Evolutionary conservation across 2,797 vertebrate genomes (phyloP).

Genomic region (Girardinus metallicus): DNA sequence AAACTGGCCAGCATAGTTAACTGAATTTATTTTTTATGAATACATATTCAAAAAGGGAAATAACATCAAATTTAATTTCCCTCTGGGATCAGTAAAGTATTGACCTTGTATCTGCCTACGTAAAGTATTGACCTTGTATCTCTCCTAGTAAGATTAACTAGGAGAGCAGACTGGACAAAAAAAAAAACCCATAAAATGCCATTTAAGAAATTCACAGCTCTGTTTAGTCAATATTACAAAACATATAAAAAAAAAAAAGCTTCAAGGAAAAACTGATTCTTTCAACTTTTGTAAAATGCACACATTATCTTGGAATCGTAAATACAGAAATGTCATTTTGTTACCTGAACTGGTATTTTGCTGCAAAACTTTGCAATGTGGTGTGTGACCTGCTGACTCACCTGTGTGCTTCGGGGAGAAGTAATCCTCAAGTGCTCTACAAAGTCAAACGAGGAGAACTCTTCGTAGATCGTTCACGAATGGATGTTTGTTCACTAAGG

Average conservation of each 20-base stretch:
- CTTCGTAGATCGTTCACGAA: background rate
- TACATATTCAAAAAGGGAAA: background rate
- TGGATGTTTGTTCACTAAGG: background rate
- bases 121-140: background rate
- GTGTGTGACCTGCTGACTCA: conserved; percentile 25
- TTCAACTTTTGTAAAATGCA: background rate
- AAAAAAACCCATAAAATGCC: background rate
- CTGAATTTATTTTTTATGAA: background rate
- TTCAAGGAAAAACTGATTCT: background rate
- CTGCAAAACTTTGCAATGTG: background rate
- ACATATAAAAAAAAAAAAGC: background rate
- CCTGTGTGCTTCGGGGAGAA: conserved; percentile 50
- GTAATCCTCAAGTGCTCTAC: conserved; percentile 42
- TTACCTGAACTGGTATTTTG: background rate
- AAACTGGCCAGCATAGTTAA: background rate
- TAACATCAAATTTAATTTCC: background rate
- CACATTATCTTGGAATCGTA: background rate
- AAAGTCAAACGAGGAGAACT: conserved; percentile 15
- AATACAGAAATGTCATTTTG: background rate
- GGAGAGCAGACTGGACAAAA: background rate
- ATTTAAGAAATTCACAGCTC: background rate
- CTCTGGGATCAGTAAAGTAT: background rate
- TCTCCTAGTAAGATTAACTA: background rate
- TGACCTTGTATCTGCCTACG: background rate
- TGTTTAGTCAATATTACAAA: background rate